A percentile compares a stretch with the other conserved stretches of the same genome.
Evolutionary conservation across 2,113 vertebrate species (phyloP).

Genomic region (Phainopepla nitens): DNA sequence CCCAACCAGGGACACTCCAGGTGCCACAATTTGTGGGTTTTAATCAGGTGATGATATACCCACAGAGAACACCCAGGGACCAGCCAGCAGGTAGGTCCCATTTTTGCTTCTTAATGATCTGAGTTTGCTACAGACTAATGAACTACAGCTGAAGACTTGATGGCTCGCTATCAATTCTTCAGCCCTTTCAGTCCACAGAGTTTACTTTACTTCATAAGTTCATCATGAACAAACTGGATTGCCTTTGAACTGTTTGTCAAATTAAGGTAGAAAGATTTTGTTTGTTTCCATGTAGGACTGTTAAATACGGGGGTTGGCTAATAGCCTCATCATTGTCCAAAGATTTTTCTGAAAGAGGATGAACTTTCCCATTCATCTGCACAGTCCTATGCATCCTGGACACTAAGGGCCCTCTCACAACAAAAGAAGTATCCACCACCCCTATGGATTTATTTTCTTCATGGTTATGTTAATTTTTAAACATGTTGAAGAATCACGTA

Average conservation of each 20-base stretch:
- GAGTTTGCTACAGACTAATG: not conserved
- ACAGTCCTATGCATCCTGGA: not conserved
- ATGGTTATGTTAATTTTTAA: not conserved
- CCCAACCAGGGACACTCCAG: not conserved
- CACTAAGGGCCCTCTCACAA: not conserved
- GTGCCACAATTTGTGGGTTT: not conserved
- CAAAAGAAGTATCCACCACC: not conserved
- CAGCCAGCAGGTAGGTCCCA: not conserved
- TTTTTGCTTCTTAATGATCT: not conserved
- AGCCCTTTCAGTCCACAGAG: not conserved
- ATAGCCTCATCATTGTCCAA: not conserved
- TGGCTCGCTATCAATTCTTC: not conserved
- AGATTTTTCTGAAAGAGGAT: not conserved
- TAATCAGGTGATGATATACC: not conserved
- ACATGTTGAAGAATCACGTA: not conserved
- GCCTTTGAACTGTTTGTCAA: not conserved
- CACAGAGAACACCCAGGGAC: not conserved
- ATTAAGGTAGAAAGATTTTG: not conserved
- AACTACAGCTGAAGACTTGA: not conserved
- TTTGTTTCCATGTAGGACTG: not conserved
- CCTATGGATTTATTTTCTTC: not conserved
- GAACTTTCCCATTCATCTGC: not conserved
- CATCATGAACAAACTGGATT: not conserved
- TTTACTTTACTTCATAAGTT: not conserved
- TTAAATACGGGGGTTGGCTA: not conserved